These are phyloP conservation scores for Tetropium fuscum DNA, from an alignment of 2,888 invertebrate genomes.

Conservation along the genomic window DNA sequence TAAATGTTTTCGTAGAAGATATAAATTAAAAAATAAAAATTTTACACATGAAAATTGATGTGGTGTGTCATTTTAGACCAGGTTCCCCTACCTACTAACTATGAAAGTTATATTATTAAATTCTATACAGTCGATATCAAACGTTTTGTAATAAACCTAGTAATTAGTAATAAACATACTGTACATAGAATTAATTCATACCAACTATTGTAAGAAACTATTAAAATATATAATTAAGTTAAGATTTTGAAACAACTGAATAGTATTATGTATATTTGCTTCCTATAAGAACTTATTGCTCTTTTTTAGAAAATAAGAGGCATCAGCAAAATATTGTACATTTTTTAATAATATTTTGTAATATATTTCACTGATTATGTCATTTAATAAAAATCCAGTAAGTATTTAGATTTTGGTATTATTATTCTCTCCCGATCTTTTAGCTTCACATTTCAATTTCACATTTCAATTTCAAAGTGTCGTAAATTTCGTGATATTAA, in stretches of 20 bases:
- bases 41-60: no score
- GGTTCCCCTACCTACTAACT: no score
- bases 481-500: no score
- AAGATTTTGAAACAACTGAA: conserved; percentile 51
- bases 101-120: neutral
- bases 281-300: conserved; percentile 44
- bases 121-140: conserved; percentile 21
- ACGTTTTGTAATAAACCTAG: conserved; percentile 47
- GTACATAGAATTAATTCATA: conserved; percentile 46
- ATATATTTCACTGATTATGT: conserved; percentile 54
- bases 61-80: no score
- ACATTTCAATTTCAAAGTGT: no score
- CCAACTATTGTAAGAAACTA: conserved; percentile 37
- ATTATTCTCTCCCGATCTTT: conserved; percentile 24
- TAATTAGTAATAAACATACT: conserved; percentile 33
- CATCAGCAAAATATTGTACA: conserved; percentile 45
- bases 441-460: no score
- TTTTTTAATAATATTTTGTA: conserved; percentile 56
- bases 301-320: conserved; percentile 32
- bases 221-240: conserved; percentile 43
- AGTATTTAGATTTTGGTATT: conserved; percentile 57
- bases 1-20: no score
- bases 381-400: conserved; percentile 59
- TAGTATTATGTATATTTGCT: conserved; percentile 50
- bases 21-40: no score